Base-by-base conservation (phyloP, 2,888 invertebrate genomes). In the Esperia sulphurella region DNA sequence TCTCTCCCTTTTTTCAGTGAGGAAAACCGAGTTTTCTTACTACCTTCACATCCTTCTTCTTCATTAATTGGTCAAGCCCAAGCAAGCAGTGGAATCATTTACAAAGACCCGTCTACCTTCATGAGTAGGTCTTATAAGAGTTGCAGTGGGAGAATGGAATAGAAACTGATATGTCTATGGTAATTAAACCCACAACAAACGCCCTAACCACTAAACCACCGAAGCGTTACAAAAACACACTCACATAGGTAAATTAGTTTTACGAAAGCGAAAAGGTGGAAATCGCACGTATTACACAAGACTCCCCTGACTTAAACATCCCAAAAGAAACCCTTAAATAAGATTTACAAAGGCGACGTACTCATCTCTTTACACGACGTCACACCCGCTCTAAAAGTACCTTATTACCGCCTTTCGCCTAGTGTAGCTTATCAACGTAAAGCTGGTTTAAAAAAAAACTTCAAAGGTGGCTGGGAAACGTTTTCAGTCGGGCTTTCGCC, bases 401-500 rank as follows among this genome's bases (percentile, higher is more conserved):
- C 46, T 46, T 46, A 46, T 46, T 45, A 45, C 39, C 21, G 21
- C 21, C 30, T 71, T 76, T 73, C 68, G 75, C 75, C 73, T 79
- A 78, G 79, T 81, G 78, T 79, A 75, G 88, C 88, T 88, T 88
- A 87, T 86, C 87, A 87, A 77, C 74, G 75, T 71, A 82, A 77
- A 76, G 72, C 72, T 62, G 59, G 61, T 60, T 76, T 68, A 68
- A 62, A 73, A 83, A 79, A 83, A 79, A 80, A 86, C 82, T 79
- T 87, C 88, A 89, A 89, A 88, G 84, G 72, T 65, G 62, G 68
- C 61, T 65, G 71, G 75, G 75, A 76, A 85, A 85, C 83, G 86
- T 87, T 88, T 85, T 83, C 81, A 83, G 83, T 74, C 79, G 83
- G 84, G 77, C 66, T 89, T 87, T 89, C 90, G 86, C 90, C 90